Percentiles rank a stretch among this genome's conserved stretches.
phyloP scores from a whole-genome alignment of 2,113 vertebrate genomes.

The Labeo catla region DNA sequence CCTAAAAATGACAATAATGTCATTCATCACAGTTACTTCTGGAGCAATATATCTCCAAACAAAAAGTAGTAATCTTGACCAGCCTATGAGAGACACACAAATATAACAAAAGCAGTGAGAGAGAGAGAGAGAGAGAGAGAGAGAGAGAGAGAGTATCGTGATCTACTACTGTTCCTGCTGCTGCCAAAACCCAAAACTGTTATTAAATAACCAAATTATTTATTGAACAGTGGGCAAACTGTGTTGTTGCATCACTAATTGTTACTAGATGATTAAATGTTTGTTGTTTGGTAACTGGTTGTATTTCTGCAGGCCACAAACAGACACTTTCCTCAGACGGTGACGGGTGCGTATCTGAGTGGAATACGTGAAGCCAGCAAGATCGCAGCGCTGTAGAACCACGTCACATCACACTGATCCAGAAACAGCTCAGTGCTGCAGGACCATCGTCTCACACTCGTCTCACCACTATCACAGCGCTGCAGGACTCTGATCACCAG shows the following conservation, averaged over 20 bases:
- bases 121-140: too few species aligned
- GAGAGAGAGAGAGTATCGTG: neutral
- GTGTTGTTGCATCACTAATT: too few species aligned
- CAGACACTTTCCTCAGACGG: slow-evolving; percentile 96
- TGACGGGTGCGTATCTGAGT: slow-evolving; percentile 96
- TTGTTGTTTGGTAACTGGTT: too few species aligned
- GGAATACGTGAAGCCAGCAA: slow-evolving; percentile 98
- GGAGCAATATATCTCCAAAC: too few species aligned
- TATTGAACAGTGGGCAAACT: too few species aligned
- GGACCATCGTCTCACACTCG: neutral
- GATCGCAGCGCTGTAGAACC: slow-evolving; percentile 84
- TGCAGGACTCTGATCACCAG: neutral
- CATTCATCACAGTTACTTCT: too few species aligned
- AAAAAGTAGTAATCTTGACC: too few species aligned
- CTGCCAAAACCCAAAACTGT: neutral
- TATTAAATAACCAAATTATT: too few species aligned
- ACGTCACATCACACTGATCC: neutral
- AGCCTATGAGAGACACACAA: too few species aligned
- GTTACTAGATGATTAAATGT: too few species aligned
- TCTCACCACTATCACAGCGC: neutral
- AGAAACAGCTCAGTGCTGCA: neutral
- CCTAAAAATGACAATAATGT: neutral
- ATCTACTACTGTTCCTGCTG: neutral
- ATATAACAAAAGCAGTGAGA: neutral
- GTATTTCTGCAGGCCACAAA: slow-evolving; percentile 86